These are phyloP conservation scores for Phenacoccus solenopsis DNA, from an alignment of 1,140 invertebrate species.

Conservation along the genomic window DNA sequence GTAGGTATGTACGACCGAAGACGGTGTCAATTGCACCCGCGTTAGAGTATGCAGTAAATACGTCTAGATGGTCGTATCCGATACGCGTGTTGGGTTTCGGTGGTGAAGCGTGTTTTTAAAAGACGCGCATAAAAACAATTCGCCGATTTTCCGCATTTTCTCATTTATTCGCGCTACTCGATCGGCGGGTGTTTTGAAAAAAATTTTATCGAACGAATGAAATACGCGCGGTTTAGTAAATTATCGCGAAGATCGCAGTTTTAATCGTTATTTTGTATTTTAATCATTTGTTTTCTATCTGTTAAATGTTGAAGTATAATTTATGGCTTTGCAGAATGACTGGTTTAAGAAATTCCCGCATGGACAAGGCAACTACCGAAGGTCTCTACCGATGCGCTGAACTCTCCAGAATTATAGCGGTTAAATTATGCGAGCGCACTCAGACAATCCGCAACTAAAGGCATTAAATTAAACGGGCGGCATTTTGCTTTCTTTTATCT, in stretches of 20 bases:
- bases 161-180: neutral
- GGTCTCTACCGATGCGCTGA: neutral
- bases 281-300: conserved; percentile 18
- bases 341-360: conserved; percentile 15
- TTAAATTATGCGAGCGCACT: conserved; percentile 12
- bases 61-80: too few species aligned
- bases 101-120: too few species aligned
- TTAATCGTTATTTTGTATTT: conserved; percentile 18
- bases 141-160: neutral
- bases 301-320: conserved; percentile 16
- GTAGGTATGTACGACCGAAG: too few species aligned
- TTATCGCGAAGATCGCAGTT: conserved; percentile 11
- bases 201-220: neutral
- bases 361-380: conserved; percentile 14
- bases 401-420: conserved; percentile 17
- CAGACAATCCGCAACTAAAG: conserved; percentile 16
- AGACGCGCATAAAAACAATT: too few species aligned
- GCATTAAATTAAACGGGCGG: conserved; percentile 17
- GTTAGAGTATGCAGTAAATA: too few species aligned
- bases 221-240: neutral
- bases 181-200: neutral
- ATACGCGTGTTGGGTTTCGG: too few species aligned
- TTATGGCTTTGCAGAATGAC: conserved; percentile 15
- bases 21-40: too few species aligned
- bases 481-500: conserved; percentile 18